phyloP scores from a whole-genome alignment of 2,888 invertebrate species.

The Hypsopygia costalis region DNA sequence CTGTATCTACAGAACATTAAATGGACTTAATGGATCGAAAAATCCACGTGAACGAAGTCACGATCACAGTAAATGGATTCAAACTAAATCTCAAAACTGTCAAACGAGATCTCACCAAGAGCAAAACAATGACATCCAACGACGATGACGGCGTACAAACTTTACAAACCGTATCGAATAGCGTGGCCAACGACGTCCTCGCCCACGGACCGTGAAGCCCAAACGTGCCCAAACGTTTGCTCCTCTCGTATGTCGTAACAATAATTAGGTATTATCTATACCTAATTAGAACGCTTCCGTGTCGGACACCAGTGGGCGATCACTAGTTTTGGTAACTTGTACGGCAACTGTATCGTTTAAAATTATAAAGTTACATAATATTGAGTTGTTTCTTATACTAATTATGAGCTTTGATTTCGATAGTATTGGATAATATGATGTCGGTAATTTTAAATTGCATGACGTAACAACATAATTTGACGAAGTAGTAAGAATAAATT shows the following conservation, averaged over 20 bases:
- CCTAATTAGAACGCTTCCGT: constrained; percentile 49
- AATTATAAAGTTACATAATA: constrained; percentile 17
- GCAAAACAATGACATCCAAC: constrained; percentile 24
- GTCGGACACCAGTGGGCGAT: constrained; percentile 46
- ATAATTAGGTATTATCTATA: constrained; percentile 29
- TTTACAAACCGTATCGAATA: constrained; percentile 36
- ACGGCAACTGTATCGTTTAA: constrained; percentile 29
- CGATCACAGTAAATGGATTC: no score
- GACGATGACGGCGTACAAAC: constrained; percentile 32
- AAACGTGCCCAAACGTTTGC: constrained; percentile 18
- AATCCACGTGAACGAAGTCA: no score
- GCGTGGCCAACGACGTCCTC: constrained; percentile 32
- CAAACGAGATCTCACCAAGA: constrained; percentile 2
- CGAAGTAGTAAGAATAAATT: no score
- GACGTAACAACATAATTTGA: background rate
- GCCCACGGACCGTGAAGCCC: constrained; percentile 31
- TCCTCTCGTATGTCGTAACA: constrained; percentile 12
- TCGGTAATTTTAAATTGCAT: constrained; percentile 3
- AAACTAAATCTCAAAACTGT: background rate
- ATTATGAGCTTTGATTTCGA: background rate
- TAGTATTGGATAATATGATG: background rate
- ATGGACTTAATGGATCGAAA: no score
- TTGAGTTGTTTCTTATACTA: background rate
- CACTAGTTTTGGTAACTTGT: constrained; percentile 61
- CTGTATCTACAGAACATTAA: no score